Conservation (phyloP, 2,797 vertebrate genomes). For the Pantherophis vulpinus region DNA sequence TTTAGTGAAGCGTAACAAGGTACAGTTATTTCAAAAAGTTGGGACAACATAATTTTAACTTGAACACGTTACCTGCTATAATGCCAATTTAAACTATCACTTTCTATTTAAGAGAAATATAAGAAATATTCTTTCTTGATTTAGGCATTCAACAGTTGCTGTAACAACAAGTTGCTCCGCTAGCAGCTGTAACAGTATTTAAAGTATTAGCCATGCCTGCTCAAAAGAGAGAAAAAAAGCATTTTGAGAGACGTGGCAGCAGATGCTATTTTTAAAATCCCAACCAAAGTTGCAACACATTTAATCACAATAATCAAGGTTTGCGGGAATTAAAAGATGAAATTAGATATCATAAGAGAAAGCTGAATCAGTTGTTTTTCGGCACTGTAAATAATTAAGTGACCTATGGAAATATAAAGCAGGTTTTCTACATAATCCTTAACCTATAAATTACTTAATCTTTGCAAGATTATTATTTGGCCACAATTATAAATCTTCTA, state of each 20-base stretch:
- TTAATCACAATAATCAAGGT: constrained; percentile 9
- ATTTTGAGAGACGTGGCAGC: constrained; percentile 51
- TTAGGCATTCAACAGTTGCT: constrained; percentile 54
- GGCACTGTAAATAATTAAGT: not conserved
- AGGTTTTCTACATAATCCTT: not conserved
- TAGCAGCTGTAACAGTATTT: constrained; percentile 63
- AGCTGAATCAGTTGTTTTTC: not conserved
- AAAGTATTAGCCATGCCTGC: constrained; percentile 51
- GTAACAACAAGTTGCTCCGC: constrained; percentile 9
- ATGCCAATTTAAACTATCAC: constrained; percentile 68
- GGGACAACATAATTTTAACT: constrained; percentile 56
- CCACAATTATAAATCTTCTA: not conserved
- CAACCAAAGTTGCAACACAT: constrained; percentile 2
- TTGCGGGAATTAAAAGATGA: not conserved
- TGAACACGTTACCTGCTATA: constrained; percentile 57
- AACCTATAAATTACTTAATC: not conserved
- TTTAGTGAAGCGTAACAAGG: constrained; percentile 58
- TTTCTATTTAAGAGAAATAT: constrained; percentile 56
- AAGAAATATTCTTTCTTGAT: constrained; percentile 54
- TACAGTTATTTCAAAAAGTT: constrained; percentile 64
- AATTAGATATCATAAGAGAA: constrained; percentile 31
- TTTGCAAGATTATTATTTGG: not conserved
- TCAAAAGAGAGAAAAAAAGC: constrained; percentile 46
- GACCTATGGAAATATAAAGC: constrained; percentile 3
- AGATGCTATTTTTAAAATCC: constrained; percentile 14